phyloP scores from a whole-genome alignment of 2,888 invertebrate genomes.

The Pachymerium ferrugineum region DNA sequence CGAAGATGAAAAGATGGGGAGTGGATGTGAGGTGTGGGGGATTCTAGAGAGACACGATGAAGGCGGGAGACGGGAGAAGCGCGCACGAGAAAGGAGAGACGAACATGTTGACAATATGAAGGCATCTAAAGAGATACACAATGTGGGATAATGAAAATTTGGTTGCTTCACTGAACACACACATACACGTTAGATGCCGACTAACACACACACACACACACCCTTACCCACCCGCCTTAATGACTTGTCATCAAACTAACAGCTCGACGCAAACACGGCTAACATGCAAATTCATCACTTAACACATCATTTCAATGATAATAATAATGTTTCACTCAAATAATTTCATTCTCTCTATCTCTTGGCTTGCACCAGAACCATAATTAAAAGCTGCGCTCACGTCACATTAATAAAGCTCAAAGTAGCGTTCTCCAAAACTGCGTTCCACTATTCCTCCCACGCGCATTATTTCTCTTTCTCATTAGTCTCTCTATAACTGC shows the following conservation, averaged over 20 bases:
- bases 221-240: background rate
- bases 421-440: too few relatives aligned
- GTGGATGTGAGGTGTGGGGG: too few relatives aligned
- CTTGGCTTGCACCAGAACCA: slow-evolving; percentile 5
- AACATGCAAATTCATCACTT: slow-evolving; percentile 34
- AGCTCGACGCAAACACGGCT: slow-evolving; percentile 18
- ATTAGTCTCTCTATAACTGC: slow-evolving; percentile 3
- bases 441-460: background rate
- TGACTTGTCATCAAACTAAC: slow-evolving; percentile 32
- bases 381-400: slow-evolving; percentile 9
- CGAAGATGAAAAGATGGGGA: too few relatives aligned
- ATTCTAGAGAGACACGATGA: too few relatives aligned
- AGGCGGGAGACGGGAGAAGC: background rate
- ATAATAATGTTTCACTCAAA: slow-evolving; percentile 28
- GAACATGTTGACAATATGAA: slow-evolving; percentile 22
- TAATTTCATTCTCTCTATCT: slow-evolving; percentile 2
- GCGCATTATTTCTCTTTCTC: slow-evolving; percentile 10
- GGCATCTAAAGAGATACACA: background rate
- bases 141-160: slow-evolving; percentile 31
- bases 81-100: background rate
- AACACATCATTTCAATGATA: slow-evolving; percentile 32
- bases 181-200: too few relatives aligned
- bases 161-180: slow-evolving; percentile 16
- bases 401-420: too few relatives aligned
- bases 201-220: too few relatives aligned